Conservation (phyloP, 2,797 vertebrate genomes). For the Meda fulgida region DNA sequence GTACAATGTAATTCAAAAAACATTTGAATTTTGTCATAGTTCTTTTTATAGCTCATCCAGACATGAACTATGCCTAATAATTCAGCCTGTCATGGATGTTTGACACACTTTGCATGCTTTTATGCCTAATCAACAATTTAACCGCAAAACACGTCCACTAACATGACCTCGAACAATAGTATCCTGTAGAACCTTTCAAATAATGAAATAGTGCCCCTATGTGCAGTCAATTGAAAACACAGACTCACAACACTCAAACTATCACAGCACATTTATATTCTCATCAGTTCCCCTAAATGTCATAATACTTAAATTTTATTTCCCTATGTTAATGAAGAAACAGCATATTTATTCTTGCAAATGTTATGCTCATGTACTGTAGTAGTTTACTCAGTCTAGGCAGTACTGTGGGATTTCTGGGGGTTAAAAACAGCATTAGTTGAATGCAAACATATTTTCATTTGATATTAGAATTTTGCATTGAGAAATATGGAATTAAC, state of each 20-base stretch:
- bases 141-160: neutral
- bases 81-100: neutral
- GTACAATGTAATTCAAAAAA: too few species aligned
- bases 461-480: neutral
- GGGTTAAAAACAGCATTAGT: neutral
- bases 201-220: neutral
- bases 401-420: too few species aligned
- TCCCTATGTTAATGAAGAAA: neutral
- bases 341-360: neutral
- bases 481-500: neutral
- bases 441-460: neutral
- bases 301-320: neutral
- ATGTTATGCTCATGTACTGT: neutral
- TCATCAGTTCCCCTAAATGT: neutral
- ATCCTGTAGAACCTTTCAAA: neutral
- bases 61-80: neutral
- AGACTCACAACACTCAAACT: neutral
- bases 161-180: neutral
- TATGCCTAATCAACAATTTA: neutral
- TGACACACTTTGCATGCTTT: neutral
- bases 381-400: neutral
- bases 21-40: neutral
- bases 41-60: neutral
- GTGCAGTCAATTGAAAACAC: neutral
- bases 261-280: neutral